phyloP scores from a whole-genome alignment of 2,888 invertebrate genomes.

The Hyles lineata region DNA sequence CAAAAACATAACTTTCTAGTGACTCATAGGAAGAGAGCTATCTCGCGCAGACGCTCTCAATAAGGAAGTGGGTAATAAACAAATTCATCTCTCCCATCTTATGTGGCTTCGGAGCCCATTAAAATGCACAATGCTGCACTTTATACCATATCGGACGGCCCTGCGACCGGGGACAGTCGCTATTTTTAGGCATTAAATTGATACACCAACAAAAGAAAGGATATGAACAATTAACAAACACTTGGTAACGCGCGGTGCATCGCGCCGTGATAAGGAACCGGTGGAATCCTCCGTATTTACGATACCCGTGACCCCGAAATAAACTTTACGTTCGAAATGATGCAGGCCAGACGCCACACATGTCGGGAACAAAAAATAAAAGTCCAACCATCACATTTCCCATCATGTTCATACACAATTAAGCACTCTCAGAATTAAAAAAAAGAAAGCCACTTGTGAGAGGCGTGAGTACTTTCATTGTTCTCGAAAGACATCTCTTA shows the following conservation, averaged over 20 bases:
- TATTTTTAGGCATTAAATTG: slow-evolving; percentile 82
- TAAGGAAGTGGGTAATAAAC: slow-evolving; percentile 85
- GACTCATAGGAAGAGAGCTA: slow-evolving; percentile 85
- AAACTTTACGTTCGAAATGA: slow-evolving; percentile 52
- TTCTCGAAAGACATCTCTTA: slow-evolving; percentile 76
- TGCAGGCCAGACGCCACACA: slow-evolving; percentile 60
- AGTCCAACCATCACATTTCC: slow-evolving; percentile 64
- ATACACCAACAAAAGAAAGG: slow-evolving; percentile 81
- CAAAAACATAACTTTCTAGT: slow-evolving; percentile 83
- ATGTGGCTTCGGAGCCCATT: slow-evolving; percentile 78
- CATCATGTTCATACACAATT: slow-evolving; percentile 76
- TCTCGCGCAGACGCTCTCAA: slow-evolving; percentile 83
- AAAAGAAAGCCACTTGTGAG: slow-evolving; percentile 78
- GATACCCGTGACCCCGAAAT: slow-evolving; percentile 54
- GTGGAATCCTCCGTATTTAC: slow-evolving; percentile 52
- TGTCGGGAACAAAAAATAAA: slow-evolving; percentile 60
- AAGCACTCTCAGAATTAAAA: slow-evolving; percentile 70
- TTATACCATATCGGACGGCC: slow-evolving; percentile 68
- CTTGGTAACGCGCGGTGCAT: slow-evolving; percentile 65
- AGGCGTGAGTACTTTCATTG: slow-evolving; percentile 79
- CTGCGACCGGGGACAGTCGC: slow-evolving; percentile 68
- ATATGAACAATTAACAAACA: slow-evolving; percentile 81
- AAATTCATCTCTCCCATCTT: slow-evolving; percentile 84
- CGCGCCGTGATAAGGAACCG: slow-evolving; percentile 47
- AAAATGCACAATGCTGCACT: slow-evolving; percentile 84